Conservation (phyloP, 2,888 invertebrate species). For the Brachyopa scutellaris region DNA sequence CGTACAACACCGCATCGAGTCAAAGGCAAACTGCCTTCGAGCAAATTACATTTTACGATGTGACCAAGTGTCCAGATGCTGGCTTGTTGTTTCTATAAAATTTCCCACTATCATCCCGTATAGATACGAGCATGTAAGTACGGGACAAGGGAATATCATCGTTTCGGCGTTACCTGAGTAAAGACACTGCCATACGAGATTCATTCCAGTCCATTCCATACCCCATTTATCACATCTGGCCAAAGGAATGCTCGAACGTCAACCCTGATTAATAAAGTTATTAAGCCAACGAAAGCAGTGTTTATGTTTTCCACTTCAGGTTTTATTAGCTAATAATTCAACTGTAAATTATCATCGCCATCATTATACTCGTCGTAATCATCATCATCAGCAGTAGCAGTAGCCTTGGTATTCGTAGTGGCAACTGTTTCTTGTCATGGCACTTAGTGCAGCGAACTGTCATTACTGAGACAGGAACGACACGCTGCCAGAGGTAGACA, state of each 20-base stretch:
- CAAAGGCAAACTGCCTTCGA: conserved; percentile 34
- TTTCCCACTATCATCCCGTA: conserved; percentile 24
- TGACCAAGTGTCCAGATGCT: conserved; percentile 65
- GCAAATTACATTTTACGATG: conserved; percentile 72
- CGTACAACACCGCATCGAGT: conserved; percentile 19
- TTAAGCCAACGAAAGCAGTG: conserved; percentile 68
- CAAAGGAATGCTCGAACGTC: conserved; percentile 61
- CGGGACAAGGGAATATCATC: not conserved
- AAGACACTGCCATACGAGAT: no score
- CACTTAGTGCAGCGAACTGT: conserved; percentile 8
- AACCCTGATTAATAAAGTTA: conserved; percentile 72
- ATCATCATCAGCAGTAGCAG: conserved; percentile 30
- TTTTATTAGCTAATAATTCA: conserved; percentile 72
- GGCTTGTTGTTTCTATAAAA: conserved; percentile 34
- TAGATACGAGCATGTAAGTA: not conserved
- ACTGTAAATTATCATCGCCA: conserved; percentile 64
- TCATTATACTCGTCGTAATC: conserved; percentile 45
- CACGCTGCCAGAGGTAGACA: not conserved
- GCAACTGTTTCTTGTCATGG: conserved; percentile 9
- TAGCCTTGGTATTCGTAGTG: not conserved
- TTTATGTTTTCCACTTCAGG: conserved; percentile 69
- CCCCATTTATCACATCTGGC: conserved; percentile 61
- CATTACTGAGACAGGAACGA: not conserved
- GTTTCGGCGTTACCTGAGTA: conserved; percentile 4
- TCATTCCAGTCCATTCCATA: not conserved